These are phyloP conservation scores for Gymnodraco acuticeps DNA, from an alignment of 2,797 vertebrate species.

Conservation along the genomic window DNA sequence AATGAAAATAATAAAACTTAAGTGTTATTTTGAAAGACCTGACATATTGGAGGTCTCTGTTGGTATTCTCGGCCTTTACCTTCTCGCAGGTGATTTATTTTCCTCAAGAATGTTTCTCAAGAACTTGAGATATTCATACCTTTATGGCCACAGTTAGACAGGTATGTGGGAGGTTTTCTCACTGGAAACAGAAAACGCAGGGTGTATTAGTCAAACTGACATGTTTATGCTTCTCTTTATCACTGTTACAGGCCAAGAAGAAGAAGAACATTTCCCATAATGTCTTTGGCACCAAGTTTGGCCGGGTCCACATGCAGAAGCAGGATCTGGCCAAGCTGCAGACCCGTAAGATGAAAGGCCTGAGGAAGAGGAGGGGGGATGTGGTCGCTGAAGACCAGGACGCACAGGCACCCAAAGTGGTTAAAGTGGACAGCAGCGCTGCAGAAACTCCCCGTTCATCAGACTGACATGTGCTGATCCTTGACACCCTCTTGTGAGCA, in stretches of 20 bases:
- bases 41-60: not conserved
- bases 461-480: not conserved
- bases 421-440: conserved; percentile 71
- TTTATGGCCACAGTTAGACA: too few relatives aligned
- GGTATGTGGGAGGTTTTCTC: too few relatives aligned
- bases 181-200: too few relatives aligned
- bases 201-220: too few relatives aligned
- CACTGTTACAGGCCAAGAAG: conserved; percentile 89
- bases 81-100: not conserved
- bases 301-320: conserved; percentile 97
- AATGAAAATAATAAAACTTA: not conserved
- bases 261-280: conserved; percentile 97
- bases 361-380: conserved; percentile 90
- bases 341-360: conserved; percentile 95
- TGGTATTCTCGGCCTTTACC: not conserved
- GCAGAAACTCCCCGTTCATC: too few relatives aligned
- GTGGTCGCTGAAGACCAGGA: conserved; percentile 54
- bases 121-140: too few relatives aligned
- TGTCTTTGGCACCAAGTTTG: conserved; percentile 91
- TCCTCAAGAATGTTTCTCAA: not conserved
- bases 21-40: not conserved
- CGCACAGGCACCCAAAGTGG: conserved; percentile 78
- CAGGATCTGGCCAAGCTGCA: conserved; percentile 94
- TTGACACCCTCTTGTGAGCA: not conserved
- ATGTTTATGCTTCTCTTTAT: not conserved